A percentile compares a stretch with the other conserved stretches of the same genome.
phyloP scores from a whole-genome alignment of 2,797 vertebrate genomes.

The Hippoglossus hippoglossus region DNA sequence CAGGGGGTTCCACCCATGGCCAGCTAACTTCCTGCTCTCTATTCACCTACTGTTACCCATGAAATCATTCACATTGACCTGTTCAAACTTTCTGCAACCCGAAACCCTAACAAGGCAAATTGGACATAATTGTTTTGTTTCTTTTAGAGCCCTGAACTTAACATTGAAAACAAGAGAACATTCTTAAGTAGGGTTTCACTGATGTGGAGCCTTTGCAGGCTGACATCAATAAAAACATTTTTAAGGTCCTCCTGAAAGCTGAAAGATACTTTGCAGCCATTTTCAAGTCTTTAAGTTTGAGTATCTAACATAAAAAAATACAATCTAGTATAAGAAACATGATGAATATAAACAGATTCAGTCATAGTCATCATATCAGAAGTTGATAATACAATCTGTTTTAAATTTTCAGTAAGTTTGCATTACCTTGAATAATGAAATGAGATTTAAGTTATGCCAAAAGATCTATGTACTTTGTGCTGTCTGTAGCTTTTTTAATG shows the following conservation, averaged over 20 bases:
- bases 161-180: constrained; percentile 56
- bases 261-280: constrained; percentile 30
- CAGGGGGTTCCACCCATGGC: constrained; percentile 61
- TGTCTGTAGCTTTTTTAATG: no score
- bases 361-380: neutral
- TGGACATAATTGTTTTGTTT: constrained; percentile 70
- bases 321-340: neutral
- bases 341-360: constrained; percentile 21
- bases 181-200: constrained; percentile 43
- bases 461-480: neutral
- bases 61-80: constrained; percentile 73
- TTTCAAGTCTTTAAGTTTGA: constrained; percentile 40
- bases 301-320: constrained; percentile 19
- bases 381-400: neutral
- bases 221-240: constrained; percentile 18
- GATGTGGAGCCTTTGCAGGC: constrained; percentile 33
- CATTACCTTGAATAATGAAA: no score
- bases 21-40: constrained; percentile 66
- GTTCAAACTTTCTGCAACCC: constrained; percentile 73
- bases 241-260: constrained; percentile 29
- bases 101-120: constrained; percentile 75
- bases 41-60: constrained; percentile 73
- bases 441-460: neutral
- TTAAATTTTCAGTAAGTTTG: no score
- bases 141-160: constrained; percentile 48